These are phyloP conservation scores for Calonectris borealis DNA, from an alignment of 2,113 vertebrate species.

Conservation along the genomic window DNA sequence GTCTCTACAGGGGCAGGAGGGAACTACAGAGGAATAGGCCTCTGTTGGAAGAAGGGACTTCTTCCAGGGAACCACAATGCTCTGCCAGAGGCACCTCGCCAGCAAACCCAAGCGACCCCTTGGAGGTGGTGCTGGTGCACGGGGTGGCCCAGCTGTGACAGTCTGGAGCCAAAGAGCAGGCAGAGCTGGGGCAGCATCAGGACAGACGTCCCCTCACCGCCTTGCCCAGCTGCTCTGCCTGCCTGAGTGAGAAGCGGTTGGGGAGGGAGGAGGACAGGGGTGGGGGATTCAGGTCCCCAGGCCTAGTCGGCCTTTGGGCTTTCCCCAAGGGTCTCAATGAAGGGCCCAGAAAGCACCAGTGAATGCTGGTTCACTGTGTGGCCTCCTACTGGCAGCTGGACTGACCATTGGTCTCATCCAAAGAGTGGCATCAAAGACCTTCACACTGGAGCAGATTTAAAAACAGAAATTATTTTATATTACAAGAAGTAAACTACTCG, in stretches of 20 bases:
- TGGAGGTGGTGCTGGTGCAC: not conserved
- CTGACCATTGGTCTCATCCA: not conserved
- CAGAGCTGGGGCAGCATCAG: not conserved
- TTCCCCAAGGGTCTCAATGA: not conserved
- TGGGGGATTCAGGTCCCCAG: not conserved
- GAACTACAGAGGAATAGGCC: not conserved
- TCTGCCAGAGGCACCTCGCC: not conserved
- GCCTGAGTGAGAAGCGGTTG: not conserved
- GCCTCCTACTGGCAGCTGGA: not conserved
- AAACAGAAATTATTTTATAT: not conserved
- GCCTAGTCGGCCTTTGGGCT: not conserved
- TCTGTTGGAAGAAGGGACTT: not conserved
- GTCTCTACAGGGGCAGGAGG: not conserved
- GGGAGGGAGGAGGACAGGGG: not conserved
- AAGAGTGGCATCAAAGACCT: not conserved
- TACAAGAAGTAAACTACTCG: not conserved
- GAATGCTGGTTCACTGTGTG: not conserved
- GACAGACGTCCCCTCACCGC: not conserved
- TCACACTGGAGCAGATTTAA: not conserved
- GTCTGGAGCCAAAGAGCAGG: not conserved
- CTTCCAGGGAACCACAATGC: not conserved
- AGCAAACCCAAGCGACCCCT: not conserved
- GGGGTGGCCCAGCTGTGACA: not conserved
- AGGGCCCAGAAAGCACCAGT: not conserved
- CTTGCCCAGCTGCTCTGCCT: not conserved